Evolutionary conservation across 1,140 invertebrate species (phyloP).

Genomic region (Aphaenogaster rudis): DNA sequence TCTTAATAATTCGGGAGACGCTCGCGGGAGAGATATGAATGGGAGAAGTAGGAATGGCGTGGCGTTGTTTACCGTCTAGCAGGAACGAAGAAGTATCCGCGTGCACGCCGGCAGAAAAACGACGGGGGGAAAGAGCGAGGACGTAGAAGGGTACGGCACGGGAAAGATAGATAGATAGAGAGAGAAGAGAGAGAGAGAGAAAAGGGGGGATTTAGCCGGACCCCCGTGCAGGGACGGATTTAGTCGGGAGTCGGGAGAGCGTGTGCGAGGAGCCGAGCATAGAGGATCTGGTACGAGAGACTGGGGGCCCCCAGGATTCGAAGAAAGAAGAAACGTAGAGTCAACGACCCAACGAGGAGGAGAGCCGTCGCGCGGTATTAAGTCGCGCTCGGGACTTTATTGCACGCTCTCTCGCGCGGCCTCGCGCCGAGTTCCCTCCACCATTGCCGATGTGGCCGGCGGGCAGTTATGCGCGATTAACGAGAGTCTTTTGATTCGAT

Average conservation of each 20-base stretch:
- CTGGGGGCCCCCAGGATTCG: slow-evolving; percentile 80
- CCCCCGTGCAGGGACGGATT: slow-evolving; percentile 58
- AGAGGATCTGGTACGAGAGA: slow-evolving; percentile 67
- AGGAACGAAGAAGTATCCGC: slow-evolving; percentile 76
- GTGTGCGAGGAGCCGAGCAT: slow-evolving; percentile 53
- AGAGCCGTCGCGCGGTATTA: slow-evolving; percentile 74
- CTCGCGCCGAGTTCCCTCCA: slow-evolving; percentile 42
- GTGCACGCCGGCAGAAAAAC: slow-evolving; percentile 73
- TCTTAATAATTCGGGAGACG: slow-evolving; percentile 77
- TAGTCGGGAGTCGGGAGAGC: slow-evolving; percentile 64
- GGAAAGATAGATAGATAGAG: slow-evolving; percentile 20
- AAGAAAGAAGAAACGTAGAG: slow-evolving; percentile 83
- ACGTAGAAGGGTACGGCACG: slow-evolving; percentile 32
- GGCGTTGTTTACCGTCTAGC: slow-evolving; percentile 82
- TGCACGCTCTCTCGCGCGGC: slow-evolving; percentile 49
- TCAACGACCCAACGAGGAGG: slow-evolving; percentile 83
- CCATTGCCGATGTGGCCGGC: slow-evolving; percentile 47
- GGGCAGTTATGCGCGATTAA: slow-evolving; percentile 68
- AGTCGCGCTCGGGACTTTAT: slow-evolving; percentile 76
- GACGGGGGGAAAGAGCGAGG: slow-evolving; percentile 47
- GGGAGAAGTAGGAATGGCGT: slow-evolving; percentile 75
- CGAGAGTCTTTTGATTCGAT: slow-evolving; percentile 61
- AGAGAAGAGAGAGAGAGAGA: not conserved
- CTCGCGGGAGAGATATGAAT: slow-evolving; percentile 80
- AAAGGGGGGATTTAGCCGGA: slow-evolving; percentile 4